Conservation (phyloP, 2,113 vertebrate genomes). For the Eolophus roseicapilla region DNA sequence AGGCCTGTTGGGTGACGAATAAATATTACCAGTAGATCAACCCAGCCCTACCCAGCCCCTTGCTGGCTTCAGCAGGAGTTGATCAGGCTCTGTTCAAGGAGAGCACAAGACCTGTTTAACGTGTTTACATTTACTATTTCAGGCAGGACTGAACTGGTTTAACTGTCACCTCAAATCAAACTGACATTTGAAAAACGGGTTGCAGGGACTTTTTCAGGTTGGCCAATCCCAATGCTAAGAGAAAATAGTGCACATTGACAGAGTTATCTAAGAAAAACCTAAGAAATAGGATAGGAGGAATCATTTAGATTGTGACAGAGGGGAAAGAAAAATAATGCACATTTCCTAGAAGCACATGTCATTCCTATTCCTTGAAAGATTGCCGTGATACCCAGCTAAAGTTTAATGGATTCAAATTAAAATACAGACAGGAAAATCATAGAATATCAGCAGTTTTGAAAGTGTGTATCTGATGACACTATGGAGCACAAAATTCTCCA, state of each 20-base stretch:
- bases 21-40: not conserved
- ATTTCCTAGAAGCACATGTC: not conserved
- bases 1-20: not conserved
- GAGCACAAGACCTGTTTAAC: not conserved
- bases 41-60: not conserved
- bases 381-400: not conserved
- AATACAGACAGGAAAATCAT: not conserved
- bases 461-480: not conserved
- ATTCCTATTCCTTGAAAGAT: not conserved
- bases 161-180: conserved; percentile 14
- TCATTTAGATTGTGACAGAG: not conserved
- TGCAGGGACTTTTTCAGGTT: not conserved
- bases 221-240: not conserved
- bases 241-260: not conserved
- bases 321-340: not conserved
- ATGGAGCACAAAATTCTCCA: not conserved
- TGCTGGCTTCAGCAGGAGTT: not conserved
- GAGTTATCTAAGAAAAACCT: not conserved
- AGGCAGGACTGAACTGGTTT: not conserved
- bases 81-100: not conserved
- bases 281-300: not conserved
- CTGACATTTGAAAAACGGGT: conserved; percentile 26
- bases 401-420: not conserved
- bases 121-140: conserved; percentile 33
- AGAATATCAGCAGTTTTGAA: not conserved